These are phyloP conservation scores for Hemitrygon akajei DNA, from an alignment of 2,797 vertebrate genomes.

Conservation along the genomic window DNA sequence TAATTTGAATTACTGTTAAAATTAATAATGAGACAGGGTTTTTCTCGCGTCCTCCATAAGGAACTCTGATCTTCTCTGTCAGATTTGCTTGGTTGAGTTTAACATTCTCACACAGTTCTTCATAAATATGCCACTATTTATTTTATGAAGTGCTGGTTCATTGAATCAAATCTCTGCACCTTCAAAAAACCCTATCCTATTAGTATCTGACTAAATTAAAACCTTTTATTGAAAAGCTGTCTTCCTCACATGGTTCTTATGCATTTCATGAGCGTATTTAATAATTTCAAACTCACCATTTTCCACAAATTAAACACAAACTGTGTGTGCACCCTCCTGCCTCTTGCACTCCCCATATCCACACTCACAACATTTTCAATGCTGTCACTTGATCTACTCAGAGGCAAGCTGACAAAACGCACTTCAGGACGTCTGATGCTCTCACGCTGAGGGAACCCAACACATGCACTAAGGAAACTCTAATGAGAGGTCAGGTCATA, in stretches of 20 bases:
- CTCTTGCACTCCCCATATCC: neutral
- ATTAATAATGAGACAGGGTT: neutral
- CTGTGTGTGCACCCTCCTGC: no score
- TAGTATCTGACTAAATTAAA: neutral
- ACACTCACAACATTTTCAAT: neutral
- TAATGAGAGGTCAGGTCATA: no score
- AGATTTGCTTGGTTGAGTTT: neutral
- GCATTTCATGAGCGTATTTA: neutral
- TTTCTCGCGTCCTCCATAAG: neutral
- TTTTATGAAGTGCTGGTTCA: neutral
- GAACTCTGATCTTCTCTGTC: neutral
- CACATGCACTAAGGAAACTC: no score
- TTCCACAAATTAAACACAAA: neutral
- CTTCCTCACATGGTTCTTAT: neutral
- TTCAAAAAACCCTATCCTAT: neutral
- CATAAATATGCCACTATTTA: slow-evolving; percentile 17
- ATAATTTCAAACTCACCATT: neutral
- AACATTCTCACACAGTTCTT: neutral
- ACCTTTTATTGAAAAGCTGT: neutral
- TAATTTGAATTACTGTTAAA: neutral
- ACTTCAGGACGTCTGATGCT: neutral
- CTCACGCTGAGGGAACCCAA: neutral
- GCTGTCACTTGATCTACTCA: neutral
- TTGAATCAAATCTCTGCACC: neutral
- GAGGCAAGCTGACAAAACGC: neutral